Evolutionary conservation across 2,113 vertebrate species (phyloP).

Genomic region (Hippocampus barbouri): DNA sequence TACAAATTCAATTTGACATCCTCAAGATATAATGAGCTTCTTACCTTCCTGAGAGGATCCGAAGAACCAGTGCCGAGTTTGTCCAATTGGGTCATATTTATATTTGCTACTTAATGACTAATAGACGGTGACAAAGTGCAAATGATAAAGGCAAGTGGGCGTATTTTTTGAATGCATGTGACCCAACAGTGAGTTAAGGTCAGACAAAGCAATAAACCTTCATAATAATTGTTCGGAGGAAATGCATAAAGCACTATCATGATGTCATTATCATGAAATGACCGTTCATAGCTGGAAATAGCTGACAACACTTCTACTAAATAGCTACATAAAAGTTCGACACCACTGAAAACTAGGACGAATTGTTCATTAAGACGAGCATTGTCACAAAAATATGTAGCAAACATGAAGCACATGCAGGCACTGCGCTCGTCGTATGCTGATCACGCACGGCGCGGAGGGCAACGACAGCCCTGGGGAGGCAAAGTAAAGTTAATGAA

Average conservation of each 20-base stretch:
- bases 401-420: too few relatives aligned
- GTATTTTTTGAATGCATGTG: slow-evolving; percentile 21
- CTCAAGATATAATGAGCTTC: not conserved
- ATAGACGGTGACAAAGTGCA: slow-evolving; percentile 70
- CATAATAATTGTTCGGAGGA: slow-evolving; percentile 6
- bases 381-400: too few relatives aligned
- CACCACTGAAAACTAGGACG: too few relatives aligned
- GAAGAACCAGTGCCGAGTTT: slow-evolving; percentile 11
- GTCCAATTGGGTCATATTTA: slow-evolving; percentile 46
- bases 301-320: too few relatives aligned
- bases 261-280: too few relatives aligned
- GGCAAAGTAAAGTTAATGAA: too few relatives aligned
- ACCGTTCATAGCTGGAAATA: too few relatives aligned
- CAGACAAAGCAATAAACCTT: not conserved
- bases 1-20: not conserved
- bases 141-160: slow-evolving; percentile 58
- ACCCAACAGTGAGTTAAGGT: not conserved
- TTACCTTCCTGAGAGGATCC: slow-evolving; percentile 55
- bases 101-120: slow-evolving; percentile 56
- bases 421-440: too few relatives aligned
- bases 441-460: too few relatives aligned
- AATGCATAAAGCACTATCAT: not conserved
- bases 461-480: too few relatives aligned
- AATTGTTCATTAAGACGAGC: too few relatives aligned
- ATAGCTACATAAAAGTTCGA: too few relatives aligned